Evolutionary conservation across 2,113 vertebrate species (phyloP).

Genomic region (Triplophysa tibetana): DNA sequence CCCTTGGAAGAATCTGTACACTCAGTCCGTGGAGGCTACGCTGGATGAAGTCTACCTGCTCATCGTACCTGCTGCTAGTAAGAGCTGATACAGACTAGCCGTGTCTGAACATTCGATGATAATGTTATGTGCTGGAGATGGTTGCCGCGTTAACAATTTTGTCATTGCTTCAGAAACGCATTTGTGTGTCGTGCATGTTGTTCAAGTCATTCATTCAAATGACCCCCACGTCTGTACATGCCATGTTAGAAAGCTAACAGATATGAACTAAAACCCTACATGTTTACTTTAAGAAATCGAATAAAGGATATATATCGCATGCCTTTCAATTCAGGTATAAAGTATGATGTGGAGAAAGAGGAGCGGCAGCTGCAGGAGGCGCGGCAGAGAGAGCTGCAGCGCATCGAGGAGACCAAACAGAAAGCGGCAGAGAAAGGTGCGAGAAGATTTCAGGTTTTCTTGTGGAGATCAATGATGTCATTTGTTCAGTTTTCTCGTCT

Average conservation of each 20-base stretch:
- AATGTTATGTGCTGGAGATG: too few species aligned
- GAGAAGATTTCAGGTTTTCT: neutral
- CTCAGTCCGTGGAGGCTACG: conserved; percentile 90
- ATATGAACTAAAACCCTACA: too few species aligned
- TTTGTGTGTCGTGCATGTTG: too few species aligned
- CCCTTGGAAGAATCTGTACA: conserved; percentile 97
- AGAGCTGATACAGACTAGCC: conserved; percentile 42
- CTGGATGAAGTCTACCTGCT: conserved; percentile 93
- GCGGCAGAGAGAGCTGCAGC: conserved; percentile 88
- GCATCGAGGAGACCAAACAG: conserved; percentile 94
- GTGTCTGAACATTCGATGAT: too few species aligned
- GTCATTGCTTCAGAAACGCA: too few species aligned
- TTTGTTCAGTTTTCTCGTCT: neutral
- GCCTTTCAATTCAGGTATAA: conserved; percentile 79
- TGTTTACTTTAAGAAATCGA: too few species aligned
- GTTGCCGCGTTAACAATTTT: too few species aligned
- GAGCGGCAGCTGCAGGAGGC: conserved; percentile 87
- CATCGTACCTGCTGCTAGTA: conserved; percentile 93
- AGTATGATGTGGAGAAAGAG: conserved; percentile 95
- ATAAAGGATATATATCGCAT: neutral
- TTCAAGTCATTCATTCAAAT: too few species aligned
- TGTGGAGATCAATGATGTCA: neutral
- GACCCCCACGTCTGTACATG: too few species aligned
- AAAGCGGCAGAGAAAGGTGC: conserved; percentile 88
- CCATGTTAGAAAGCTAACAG: too few species aligned